Evolutionary conservation across 2,797 vertebrate genomes (phyloP).

Genomic region (Pseudochirops corinnae): DNA sequence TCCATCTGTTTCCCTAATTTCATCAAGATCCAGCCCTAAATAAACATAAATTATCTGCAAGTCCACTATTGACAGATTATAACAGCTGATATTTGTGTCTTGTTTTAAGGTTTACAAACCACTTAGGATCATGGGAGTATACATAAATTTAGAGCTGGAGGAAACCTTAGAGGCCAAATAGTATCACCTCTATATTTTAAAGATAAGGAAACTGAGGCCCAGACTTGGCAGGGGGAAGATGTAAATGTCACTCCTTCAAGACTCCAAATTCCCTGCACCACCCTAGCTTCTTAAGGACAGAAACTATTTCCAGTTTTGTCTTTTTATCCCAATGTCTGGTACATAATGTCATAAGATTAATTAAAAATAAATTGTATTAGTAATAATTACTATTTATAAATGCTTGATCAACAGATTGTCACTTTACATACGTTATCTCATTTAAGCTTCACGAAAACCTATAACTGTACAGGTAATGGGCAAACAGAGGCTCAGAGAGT

Average conservation of each 20-base stretch:
- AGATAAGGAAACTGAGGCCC: neutral
- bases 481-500: neutral
- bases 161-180: neutral
- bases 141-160: neutral
- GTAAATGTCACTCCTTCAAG: neutral
- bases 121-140: neutral
- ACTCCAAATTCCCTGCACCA: neutral
- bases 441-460: neutral
- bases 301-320: neutral
- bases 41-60: conserved; percentile 9
- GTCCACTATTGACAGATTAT: neutral
- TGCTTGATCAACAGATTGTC: neutral
- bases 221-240: neutral
- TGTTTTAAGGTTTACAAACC: neutral
- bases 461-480: neutral
- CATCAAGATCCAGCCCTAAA: neutral
- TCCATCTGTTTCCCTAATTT: neutral
- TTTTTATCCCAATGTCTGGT: neutral
- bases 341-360: neutral
- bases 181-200: neutral
- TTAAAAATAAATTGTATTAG: neutral
- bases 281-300: neutral
- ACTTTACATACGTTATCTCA: neutral
- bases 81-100: neutral
- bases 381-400: neutral